Percentiles rank a stretch among this genome's conserved stretches.
Evolutionary conservation across 2,888 invertebrate species (phyloP).

Genomic region (Drosophila merina): DNA sequence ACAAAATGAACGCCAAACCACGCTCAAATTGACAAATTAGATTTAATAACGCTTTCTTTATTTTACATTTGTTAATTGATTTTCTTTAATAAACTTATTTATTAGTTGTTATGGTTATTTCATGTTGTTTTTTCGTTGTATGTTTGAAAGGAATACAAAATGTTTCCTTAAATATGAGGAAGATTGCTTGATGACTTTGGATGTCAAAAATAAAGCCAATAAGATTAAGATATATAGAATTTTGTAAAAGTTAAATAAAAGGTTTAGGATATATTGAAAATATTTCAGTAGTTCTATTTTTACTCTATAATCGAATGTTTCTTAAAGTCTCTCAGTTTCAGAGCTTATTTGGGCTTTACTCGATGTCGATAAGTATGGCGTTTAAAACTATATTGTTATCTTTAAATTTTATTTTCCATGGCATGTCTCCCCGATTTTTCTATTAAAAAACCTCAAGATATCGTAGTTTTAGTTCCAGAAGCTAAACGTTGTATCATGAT

Average conservation of each 20-base stretch:
- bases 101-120: slow-evolving; percentile 28
- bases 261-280: too few relatives aligned
- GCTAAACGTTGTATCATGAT: not conserved
- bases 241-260: too few relatives aligned
- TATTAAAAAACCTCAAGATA: not conserved
- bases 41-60: slow-evolving; percentile 18
- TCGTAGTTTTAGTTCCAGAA: not conserved
- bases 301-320: too few relatives aligned
- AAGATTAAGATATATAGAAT: not conserved
- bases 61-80: slow-evolving; percentile 32
- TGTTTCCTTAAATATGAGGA: not conserved
- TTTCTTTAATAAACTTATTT: slow-evolving; percentile 39
- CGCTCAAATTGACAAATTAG: slow-evolving; percentile 20
- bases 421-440: not conserved
- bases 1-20: slow-evolving; percentile 53
- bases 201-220: not conserved
- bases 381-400: too few relatives aligned
- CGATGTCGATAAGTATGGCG: not conserved
- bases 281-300: too few relatives aligned
- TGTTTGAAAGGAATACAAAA: not conserved
- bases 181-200: not conserved
- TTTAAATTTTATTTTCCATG: not conserved
- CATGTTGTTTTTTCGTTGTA: not conserved
- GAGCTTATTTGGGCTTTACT: not conserved
- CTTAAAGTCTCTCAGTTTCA: too few relatives aligned